Evolutionary conservation across 2,113 vertebrate species (phyloP).

Genomic region (Dromas ardeola): DNA sequence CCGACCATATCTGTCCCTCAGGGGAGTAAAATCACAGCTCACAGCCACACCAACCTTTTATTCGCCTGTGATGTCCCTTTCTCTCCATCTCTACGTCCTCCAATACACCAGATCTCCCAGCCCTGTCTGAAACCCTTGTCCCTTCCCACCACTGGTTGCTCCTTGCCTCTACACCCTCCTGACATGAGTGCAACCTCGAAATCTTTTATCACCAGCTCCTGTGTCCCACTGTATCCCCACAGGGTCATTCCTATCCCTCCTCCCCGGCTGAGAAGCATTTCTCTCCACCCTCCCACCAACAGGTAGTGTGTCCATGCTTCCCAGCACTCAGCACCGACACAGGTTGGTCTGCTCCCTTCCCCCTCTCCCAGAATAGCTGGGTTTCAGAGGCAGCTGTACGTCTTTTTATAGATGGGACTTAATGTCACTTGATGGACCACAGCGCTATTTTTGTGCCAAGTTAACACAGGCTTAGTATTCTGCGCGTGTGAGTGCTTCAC

Average conservation of each 20-base stretch:
- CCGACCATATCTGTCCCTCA: background rate
- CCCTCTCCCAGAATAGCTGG: background rate
- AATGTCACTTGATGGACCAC: background rate
- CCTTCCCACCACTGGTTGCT: background rate
- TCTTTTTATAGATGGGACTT: conserved; percentile 49
- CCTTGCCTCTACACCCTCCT: background rate
- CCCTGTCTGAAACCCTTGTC: background rate
- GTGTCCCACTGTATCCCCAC: background rate
- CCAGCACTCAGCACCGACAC: rapidly evolving
- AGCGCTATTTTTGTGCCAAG: conserved; percentile 38
- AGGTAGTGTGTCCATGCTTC: background rate
- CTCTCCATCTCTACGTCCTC: background rate
- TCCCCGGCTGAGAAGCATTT: background rate
- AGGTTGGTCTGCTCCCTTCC: background rate
- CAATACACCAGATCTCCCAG: background rate
- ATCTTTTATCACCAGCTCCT: background rate
- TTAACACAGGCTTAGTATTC: conserved; percentile 54
- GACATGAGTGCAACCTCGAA: background rate
- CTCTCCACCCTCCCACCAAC: rapidly evolving
- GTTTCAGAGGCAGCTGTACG: background rate
- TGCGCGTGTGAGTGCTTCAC: background rate
- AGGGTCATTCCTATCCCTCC: background rate
- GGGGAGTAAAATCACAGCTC: background rate
- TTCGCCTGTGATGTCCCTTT: background rate
- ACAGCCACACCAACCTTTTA: background rate